These are phyloP conservation scores for Trachymyrmex cornetzi DNA, from an alignment of 1,140 invertebrate species.

Conservation along the genomic window DNA sequence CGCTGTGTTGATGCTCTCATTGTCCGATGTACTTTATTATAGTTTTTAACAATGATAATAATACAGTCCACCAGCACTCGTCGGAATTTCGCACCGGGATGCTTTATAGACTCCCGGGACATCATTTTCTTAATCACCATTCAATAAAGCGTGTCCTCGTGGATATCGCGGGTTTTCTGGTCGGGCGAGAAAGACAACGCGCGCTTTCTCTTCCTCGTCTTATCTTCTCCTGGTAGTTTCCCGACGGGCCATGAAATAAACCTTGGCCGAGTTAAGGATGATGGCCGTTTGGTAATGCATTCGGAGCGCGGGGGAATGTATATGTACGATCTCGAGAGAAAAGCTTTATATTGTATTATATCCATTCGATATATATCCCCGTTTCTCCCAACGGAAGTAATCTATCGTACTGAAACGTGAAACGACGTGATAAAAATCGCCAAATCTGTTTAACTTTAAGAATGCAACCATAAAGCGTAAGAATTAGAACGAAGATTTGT, in stretches of 20 bases:
- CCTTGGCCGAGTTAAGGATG: constrained; percentile 71
- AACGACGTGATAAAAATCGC: neutral
- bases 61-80: neutral
- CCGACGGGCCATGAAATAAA: constrained; percentile 49
- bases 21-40: no score
- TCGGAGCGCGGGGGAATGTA: neutral
- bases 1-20: no score
- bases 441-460: neutral
- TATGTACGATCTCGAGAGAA: neutral
- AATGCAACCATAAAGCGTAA: neutral
- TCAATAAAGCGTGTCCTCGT: constrained; percentile 3
- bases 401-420: neutral
- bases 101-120: neutral
- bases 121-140: neutral
- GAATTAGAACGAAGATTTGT: constrained; percentile 3
- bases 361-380: neutral
- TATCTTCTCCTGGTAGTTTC: neutral
- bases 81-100: neutral
- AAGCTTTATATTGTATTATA: neutral
- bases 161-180: neutral
- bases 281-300: neutral
- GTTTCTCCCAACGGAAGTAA: constrained; percentile 16
- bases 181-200: neutral
- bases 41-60: no score
- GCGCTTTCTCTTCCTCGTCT: neutral